Conservation (phyloP, 2,113 vertebrate genomes). For the Chunga burmeisteri region DNA sequence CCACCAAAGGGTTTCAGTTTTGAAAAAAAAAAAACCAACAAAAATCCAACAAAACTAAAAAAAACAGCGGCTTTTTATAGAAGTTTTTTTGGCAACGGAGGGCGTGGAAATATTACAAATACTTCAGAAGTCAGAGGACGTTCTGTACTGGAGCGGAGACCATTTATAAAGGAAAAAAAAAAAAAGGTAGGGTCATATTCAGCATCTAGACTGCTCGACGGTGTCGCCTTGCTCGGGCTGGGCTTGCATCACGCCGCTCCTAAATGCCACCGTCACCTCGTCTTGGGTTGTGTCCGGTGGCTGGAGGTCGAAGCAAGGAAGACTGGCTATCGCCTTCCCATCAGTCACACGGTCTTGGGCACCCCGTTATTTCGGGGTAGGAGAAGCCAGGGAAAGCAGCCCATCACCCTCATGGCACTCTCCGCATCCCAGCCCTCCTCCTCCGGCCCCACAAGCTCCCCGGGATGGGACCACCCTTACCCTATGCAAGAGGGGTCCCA, state of each 20-base stretch:
- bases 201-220: not conserved
- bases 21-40: not conserved
- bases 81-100: constrained; percentile 5
- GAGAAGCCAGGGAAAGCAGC: not conserved
- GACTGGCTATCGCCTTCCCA: not conserved
- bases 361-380: not conserved
- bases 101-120: constrained; percentile 59
- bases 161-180: not conserved
- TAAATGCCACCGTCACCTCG: not conserved
- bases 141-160: constrained; percentile 24
- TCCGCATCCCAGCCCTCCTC: not conserved
- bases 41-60: not conserved
- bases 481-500: not conserved
- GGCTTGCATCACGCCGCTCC: not conserved
- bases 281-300: not conserved
- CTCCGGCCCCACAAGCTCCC: not conserved
- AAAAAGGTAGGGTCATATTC: not conserved
- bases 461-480: not conserved
- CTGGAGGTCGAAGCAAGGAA: not conserved
- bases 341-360: accelerated
- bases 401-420: accelerated
- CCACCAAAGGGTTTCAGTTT: not conserved
- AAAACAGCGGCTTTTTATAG: constrained; percentile 41
- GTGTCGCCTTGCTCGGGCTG: not conserved
- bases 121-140: constrained; percentile 60